These are phyloP conservation scores for Paradisaea rubra DNA, from an alignment of 2,113 vertebrate genomes.

Conservation along the genomic window DNA sequence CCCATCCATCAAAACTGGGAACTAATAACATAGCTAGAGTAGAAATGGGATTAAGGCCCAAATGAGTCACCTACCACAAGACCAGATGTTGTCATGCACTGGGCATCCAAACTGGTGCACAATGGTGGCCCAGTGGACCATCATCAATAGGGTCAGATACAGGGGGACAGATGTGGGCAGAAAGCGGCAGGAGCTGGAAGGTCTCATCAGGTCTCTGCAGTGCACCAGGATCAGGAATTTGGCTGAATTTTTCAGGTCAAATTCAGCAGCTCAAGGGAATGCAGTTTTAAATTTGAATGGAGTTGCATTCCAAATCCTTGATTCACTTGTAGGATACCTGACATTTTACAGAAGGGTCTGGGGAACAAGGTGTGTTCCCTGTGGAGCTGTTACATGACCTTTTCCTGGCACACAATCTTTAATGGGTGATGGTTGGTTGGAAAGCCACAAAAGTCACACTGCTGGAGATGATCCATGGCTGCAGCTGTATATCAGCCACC, in stretches of 20 bases:
- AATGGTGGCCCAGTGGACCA: background rate
- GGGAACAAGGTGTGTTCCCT: background rate
- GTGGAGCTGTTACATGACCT: background rate
- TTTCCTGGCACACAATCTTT: background rate
- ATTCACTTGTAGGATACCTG: background rate
- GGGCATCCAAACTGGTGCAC: background rate
- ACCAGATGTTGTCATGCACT: background rate
- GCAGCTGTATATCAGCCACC: background rate
- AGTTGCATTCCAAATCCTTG: background rate
- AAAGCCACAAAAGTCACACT: background rate
- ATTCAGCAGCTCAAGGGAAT: background rate
- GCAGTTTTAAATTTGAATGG: background rate
- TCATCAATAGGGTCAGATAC: accelerated
- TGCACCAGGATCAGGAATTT: background rate
- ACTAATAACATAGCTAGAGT: background rate
- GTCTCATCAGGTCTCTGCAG: background rate
- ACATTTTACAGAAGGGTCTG: background rate
- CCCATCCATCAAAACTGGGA: background rate
- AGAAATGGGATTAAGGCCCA: background rate
- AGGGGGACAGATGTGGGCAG: background rate
- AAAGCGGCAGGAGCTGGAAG: background rate
- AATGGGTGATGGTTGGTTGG: background rate
- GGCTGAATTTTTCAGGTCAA: background rate
- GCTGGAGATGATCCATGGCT: background rate
- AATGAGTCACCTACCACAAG: background rate